phyloP scores from a whole-genome alignment of 1,140 invertebrate species.

The Halotydeus destructor region DNA sequence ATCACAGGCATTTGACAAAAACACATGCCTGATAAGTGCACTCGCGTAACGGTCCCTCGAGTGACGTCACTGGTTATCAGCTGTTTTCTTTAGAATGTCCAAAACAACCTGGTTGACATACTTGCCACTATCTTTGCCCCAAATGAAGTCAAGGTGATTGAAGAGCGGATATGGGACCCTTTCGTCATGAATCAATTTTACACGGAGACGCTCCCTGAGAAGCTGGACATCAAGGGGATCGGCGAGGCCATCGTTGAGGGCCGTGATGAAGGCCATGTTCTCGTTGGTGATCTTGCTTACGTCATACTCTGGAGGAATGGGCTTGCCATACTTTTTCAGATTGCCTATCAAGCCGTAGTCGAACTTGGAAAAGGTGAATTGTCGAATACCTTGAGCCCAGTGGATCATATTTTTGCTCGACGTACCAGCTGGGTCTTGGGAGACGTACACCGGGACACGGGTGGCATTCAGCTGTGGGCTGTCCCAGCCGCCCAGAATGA shows the following conservation, averaged over 20 bases:
- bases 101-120: conserved; percentile 7
- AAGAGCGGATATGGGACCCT: no score
- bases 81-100: conserved; percentile 24
- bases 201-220: conserved; percentile 2
- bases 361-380: not conserved
- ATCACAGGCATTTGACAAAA: no score
- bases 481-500: conserved; percentile 1
- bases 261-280: not conserved
- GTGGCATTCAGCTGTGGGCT: conserved; percentile 27
- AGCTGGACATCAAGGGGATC: not conserved
- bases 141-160: not conserved
- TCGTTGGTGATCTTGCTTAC: conserved; percentile 1
- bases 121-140: conserved; percentile 9
- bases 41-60: no score
- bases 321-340: conserved; percentile 2
- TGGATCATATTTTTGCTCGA: conserved; percentile 51
- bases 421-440: conserved; percentile 59
- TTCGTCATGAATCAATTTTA: not conserved
- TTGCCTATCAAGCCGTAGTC: conserved; percentile 20
- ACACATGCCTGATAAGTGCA: no score
- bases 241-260: conserved; percentile 5
- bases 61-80: no score
- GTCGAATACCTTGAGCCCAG: conserved; percentile 25
- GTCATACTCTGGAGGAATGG: not conserved
- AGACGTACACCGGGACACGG: conserved; percentile 45